Base-by-base conservation (phyloP, 2,797 vertebrate species). In the Corythornis leucogaster region DNA sequence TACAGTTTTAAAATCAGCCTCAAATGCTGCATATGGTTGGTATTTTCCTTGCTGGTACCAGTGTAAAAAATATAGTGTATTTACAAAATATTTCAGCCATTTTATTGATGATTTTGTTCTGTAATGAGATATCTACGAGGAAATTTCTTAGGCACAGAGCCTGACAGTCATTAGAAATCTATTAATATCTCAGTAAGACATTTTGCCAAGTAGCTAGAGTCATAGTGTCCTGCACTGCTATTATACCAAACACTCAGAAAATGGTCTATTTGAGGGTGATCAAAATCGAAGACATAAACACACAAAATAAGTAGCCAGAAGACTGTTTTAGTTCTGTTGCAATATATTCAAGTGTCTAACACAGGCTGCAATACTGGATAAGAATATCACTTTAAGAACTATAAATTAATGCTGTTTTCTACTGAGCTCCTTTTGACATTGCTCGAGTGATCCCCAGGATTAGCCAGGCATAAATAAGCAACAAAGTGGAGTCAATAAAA, bases 111-210 rank as follows among this genome's bases (percentile, higher is more conserved):
- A 97, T 97, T 95, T 96, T 98, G 96, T 90, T 97, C 97, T 96
- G 91, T 97, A 98, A 98, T 97, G 97, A 98, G 97, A 97, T 97
- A 97, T 96, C 96, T 97, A 97, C 96, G 93, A 97, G 88, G 95
- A 97, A 97, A 97, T 97, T 96, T 98, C 95, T 95, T 94, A 96
- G 96, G 97, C 97, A 92, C 94, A 84, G 96, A 97, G 96, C 90
- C 97, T 96, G 91, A 95, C 92, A 96, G 95, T 97, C 97, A 98
- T 98, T 98, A 98, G 96, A 97, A 97, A 97, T 97, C 97, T 98
- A 97, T 98, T 98, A 98, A 97, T 98, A 97, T 92, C 96, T 94
- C 96, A 97, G 97, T 96, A 97, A 97, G 97, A 97, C 95, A 96
- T 96, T 97, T 95, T 93, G 87, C 93, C 93, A 96, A 97, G 91